phyloP scores from a whole-genome alignment of 2,797 vertebrate genomes.

The Xenentodon cancila region DNA sequence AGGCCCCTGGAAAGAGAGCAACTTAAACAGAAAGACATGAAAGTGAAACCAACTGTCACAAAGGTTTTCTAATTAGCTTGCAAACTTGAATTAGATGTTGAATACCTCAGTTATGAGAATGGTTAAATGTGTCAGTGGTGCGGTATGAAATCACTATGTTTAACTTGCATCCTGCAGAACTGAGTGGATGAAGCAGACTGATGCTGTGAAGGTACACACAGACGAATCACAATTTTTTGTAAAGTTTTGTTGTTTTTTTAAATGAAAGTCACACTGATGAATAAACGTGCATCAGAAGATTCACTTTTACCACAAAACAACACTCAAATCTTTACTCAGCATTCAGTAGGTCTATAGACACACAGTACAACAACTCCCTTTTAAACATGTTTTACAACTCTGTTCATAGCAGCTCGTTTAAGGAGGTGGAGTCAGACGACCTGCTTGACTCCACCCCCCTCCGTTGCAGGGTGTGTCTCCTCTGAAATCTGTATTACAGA shows the following conservation, averaged over 20 bases:
- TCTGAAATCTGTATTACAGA: too few species aligned
- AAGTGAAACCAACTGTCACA: conserved; percentile 48
- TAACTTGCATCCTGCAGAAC: conserved; percentile 9
- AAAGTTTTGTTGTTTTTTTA: not conserved
- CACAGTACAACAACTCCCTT: too few species aligned
- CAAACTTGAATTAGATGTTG: conserved; percentile 54
- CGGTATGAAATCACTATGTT: conserved; percentile 44
- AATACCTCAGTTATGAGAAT: conserved; percentile 36
- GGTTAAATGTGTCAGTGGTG: conserved; percentile 56
- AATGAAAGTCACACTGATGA: not conserved
- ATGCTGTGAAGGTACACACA: conserved; percentile 24
- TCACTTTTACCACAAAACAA: too few species aligned
- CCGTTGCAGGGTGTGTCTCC: too few species aligned
- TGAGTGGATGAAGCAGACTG: conserved; percentile 43
- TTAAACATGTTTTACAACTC: too few species aligned
- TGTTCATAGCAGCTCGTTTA: too few species aligned
- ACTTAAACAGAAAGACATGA: not conserved
- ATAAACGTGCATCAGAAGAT: too few species aligned
- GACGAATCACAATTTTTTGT: too few species aligned
- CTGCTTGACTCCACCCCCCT: too few species aligned
- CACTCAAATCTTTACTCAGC: too few species aligned
- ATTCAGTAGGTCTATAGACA: too few species aligned
- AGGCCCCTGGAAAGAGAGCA: conserved; percentile 16
- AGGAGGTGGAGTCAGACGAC: too few species aligned
- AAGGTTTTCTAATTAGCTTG: conserved; percentile 60